phyloP scores from a whole-genome alignment of 2,888 invertebrate species.

The Diarsia brunnea region DNA sequence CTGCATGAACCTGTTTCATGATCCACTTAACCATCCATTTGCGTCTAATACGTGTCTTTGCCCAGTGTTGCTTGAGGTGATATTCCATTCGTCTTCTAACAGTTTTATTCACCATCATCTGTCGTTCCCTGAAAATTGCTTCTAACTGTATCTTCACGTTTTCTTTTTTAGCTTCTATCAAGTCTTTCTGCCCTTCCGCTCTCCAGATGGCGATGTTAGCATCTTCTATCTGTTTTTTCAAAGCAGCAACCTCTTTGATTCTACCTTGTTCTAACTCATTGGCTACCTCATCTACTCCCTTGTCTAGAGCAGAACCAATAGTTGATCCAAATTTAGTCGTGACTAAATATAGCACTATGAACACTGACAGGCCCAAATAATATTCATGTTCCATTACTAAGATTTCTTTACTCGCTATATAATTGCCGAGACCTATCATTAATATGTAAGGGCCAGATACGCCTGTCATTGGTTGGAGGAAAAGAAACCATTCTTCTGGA shows the following conservation, averaged over 20 bases:
- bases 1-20: conserved; percentile 94
- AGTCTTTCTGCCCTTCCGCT: conserved; percentile 93
- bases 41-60: conserved; percentile 95
- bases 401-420: conserved; percentile 97
- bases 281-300: conserved; percentile 92
- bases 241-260: conserved; percentile 83
- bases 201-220: conserved; percentile 94
- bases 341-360: conserved; percentile 90
- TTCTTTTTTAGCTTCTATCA: conserved; percentile 96
- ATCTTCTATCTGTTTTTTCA: conserved; percentile 89
- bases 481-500: conserved; percentile 92
- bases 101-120: conserved; percentile 87
- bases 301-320: conserved; percentile 92
- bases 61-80: conserved; percentile 95
- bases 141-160: conserved; percentile 98
- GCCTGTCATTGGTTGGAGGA: conserved; percentile 97
- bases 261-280: conserved; percentile 89
- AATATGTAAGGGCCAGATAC: conserved; percentile 97
- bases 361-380: conserved; percentile 93
- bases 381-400: conserved; percentile 98
- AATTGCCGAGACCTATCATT: conserved; percentile 94
- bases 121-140: conserved; percentile 94
- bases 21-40: conserved; percentile 99
- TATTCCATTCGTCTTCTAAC: conserved; percentile 96
- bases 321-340: conserved; percentile 93